phyloP scores from a whole-genome alignment of 2,797 vertebrate species.

The Coreius guichenoti region DNA sequence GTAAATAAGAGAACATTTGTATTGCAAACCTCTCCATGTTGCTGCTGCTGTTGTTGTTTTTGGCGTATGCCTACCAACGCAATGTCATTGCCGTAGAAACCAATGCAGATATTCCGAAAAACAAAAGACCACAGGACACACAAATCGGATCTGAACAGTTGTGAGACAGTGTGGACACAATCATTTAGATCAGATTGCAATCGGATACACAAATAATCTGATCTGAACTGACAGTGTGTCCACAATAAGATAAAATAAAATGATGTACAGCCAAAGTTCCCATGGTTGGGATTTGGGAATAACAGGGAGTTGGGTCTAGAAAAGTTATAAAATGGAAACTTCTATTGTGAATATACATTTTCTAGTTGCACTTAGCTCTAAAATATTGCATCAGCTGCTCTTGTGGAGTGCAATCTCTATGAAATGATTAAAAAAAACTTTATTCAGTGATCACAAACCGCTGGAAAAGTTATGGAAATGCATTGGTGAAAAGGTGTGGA shows the following conservation, averaged over 20 bases:
- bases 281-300: neutral
- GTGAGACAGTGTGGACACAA: neutral
- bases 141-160: neutral
- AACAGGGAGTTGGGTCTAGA: neutral
- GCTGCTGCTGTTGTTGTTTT: neutral
- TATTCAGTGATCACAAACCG: neutral
- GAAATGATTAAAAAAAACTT: neutral
- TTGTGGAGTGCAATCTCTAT: neutral
- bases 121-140: neutral
- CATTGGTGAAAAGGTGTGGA: conserved; percentile 4
- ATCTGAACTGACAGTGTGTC: neutral
- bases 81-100: neutral
- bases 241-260: neutral
- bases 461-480: conserved; percentile 1
- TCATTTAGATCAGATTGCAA: neutral
- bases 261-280: neutral
- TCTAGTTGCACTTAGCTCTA: neutral
- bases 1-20: too few relatives aligned
- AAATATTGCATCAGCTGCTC: conserved; percentile 35
- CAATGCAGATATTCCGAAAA: neutral
- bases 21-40: neutral
- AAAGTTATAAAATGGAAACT: neutral
- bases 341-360: neutral
- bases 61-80: neutral
- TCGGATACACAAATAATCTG: neutral